These are phyloP conservation scores for Promerops cafer DNA, from an alignment of 2,113 vertebrate genomes.

Conservation along the genomic window DNA sequence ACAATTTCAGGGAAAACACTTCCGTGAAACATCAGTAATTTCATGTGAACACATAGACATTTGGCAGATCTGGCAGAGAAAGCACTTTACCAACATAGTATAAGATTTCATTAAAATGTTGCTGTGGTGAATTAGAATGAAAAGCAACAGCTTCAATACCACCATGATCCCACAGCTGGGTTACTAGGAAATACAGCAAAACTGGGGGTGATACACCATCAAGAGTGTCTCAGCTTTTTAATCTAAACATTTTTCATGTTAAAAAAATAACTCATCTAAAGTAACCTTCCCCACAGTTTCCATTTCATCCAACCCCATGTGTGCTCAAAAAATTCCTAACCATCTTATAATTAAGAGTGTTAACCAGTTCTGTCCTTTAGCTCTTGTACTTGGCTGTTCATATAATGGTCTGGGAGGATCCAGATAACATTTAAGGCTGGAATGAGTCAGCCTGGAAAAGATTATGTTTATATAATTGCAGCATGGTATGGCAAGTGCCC, in stretches of 20 bases:
- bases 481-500: constrained; percentile 18
- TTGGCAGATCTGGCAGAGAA: background rate
- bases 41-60: background rate
- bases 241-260: background rate
- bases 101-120: background rate
- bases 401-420: constrained; percentile 29
- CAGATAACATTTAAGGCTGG: constrained; percentile 49
- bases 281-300: background rate
- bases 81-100: background rate
- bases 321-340: background rate
- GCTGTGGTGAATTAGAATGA: background rate
- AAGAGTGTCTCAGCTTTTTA: background rate
- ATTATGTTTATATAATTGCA: constrained; percentile 31
- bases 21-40: background rate
- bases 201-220: background rate
- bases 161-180: background rate
- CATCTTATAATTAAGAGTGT: background rate
- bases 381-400: background rate
- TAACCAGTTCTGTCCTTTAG: background rate
- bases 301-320: background rate
- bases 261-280: background rate
- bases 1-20: background rate
- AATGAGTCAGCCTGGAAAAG: constrained; percentile 42
- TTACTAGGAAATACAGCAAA: background rate
- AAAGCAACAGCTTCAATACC: background rate